A percentile compares a stretch with the other conserved stretches of the same genome.
Evolutionary conservation across 2,113 vertebrate species (phyloP).

Genomic region (Notarius lentiginosus): DNA sequence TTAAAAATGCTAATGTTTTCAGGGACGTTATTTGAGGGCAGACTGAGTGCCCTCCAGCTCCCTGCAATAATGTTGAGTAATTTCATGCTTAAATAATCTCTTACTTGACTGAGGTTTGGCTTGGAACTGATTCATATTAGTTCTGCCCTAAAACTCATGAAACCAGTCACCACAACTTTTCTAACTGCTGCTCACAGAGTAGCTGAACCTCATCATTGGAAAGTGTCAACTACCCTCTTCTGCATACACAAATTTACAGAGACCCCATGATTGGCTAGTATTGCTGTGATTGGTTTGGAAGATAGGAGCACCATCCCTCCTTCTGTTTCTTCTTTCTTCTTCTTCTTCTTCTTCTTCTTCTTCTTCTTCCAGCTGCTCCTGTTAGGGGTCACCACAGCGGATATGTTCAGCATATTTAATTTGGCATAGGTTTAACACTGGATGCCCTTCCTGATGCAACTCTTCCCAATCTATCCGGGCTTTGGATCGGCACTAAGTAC

Average conservation of each 20-base stretch:
- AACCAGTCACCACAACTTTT: background rate
- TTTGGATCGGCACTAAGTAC: too few species aligned
- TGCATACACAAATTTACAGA: background rate
- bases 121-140: background rate
- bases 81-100: background rate
- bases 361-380: too few species aligned
- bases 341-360: too few species aligned
- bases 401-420: too few species aligned
- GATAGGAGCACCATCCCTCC: too few species aligned
- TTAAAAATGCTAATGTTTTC: constrained; percentile 21
- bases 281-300: background rate
- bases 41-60: background rate
- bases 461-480: too few species aligned
- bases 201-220: background rate
- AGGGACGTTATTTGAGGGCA: background rate
- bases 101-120: background rate
- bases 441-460: too few species aligned
- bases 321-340: too few species aligned
- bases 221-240: background rate
- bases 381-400: too few species aligned
- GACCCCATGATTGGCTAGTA: too few species aligned
- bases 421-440: too few species aligned
- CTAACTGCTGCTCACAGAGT: background rate
- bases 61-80: background rate
- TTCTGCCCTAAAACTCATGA: constrained; percentile 2